These are phyloP conservation scores for Drosophila santomea DNA, from an alignment of 1,140 invertebrate species.

Conservation along the genomic window DNA sequence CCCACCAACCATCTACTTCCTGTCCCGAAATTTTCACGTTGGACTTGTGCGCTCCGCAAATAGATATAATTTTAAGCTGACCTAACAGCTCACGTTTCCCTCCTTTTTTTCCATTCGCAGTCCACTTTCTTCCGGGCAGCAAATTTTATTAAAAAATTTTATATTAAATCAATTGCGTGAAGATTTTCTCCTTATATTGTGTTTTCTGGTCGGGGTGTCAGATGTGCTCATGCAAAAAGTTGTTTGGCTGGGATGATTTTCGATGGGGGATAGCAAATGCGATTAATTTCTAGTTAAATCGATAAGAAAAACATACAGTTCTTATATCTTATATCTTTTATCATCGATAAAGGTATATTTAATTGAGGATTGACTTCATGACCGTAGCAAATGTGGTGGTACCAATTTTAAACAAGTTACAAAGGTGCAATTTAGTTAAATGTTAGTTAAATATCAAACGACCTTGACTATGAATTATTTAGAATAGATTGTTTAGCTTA, in stretches of 20 bases:
- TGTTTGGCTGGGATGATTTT: slow-evolving; percentile 6
- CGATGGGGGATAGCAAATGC: not conserved
- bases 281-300: slow-evolving; percentile 1
- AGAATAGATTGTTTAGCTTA: slow-evolving; percentile 7
- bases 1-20: slow-evolving; percentile 38
- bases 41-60: slow-evolving; percentile 54
- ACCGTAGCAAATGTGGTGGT: too few relatives aligned
- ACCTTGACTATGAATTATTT: not conserved
- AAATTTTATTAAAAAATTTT: slow-evolving; percentile 82
- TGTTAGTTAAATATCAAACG: not conserved
- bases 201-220: slow-evolving; percentile 50
- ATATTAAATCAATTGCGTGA: slow-evolving; percentile 82
- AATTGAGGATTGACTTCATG: too few relatives aligned
- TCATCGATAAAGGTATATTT: too few relatives aligned
- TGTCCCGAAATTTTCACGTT: slow-evolving; percentile 16
- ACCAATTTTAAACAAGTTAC: too few relatives aligned
- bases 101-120: slow-evolving; percentile 13
- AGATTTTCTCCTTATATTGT: slow-evolving; percentile 58
- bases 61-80: slow-evolving; percentile 28
- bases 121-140: slow-evolving; percentile 53
- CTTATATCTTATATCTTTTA: too few relatives aligned
- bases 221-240: slow-evolving; percentile 74
- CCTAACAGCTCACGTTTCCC: not conserved
- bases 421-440: not conserved
- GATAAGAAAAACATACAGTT: not conserved